Evolutionary conservation across 35 echinoderm and acorn worm species (phyloP), one percentile per base, ranked within the genome.

Genomic region (Ptychodera flava): DNA sequence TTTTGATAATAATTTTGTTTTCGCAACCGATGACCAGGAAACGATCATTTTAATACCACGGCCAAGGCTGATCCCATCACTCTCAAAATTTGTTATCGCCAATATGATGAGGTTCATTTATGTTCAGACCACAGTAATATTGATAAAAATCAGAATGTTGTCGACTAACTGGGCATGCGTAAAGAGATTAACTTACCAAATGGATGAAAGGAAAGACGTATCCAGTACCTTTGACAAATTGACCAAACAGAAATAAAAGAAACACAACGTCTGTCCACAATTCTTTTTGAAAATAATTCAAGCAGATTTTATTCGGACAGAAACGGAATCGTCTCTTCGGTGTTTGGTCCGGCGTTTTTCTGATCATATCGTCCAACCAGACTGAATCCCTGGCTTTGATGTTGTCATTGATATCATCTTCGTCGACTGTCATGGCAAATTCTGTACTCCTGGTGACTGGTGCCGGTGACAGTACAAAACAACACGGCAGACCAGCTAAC

Each of bases 181-280:
- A n/a, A n/a, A n/a, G n/a, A n/a, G n/a, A n/a, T 78, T 82, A 16
- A 92, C 95, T 98, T 78, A 98, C 95, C 85, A 98, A 86, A 87
- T 98, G 95, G 32, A 98, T 92, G 76, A 94, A 98, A 6, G 95
- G 95, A 85, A 98, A 98, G 16, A 98, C 95, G 76, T 98, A 98
- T n/a, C 95, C 95, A 30, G 92, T 87, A 79, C 87, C 95, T 86
- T 98, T 98, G 14, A 92, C 31, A 77, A 98, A 88, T 82, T 90
- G 90, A 34, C 90, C 92, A 31, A 94, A 36, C 79, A 98, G 86
- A 33, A 86, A 94, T 0, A 98, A 75, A 32, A 94, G 33, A 38
- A 92, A 97, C 2, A 98, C 75, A 1, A 88, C 81, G 78, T 98
- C 92, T 0, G 80, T 85, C 95, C 95, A 94, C 22, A 98, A 83